Evolutionary conservation across 2,888 invertebrate genomes (phyloP), one percentile per base, ranked within the genome.

Genomic region (Zygothrica quintamaculata): DNA sequence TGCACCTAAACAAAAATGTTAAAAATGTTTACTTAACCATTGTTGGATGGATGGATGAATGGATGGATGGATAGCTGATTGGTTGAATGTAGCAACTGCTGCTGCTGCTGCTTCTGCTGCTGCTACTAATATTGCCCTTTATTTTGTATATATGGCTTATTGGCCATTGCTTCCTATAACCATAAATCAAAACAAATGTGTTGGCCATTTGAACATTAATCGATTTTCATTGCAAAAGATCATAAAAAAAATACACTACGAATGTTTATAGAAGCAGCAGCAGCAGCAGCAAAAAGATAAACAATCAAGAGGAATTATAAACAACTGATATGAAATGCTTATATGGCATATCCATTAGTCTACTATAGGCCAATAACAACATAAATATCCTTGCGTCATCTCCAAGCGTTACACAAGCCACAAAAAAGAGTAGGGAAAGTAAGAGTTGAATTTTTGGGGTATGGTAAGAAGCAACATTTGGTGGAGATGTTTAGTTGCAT

Each of bases 121-220:
- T n/a, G 40, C 47, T 13, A 15, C 56, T 37, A 31, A 36, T 55
- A 15, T 58, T 56, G 50, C 56, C 56, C 37, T 40, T 46, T 56
- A 46, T 61, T 56, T 8, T 40, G 18, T 16, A 18, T 40, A 3
- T 15, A 3, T 36, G 12, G 36, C 8, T 29, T 61, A 44, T 46
- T 71, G 51, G 67, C 61, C 47, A 44, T 12, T 25, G 70, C 64
- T 74, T 68, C 64, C 69, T 48, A 42, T 64, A 31, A 36, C 39
- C 71, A 81, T 72, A 81, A 79, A 74, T 79, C 84, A 77, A 81
- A 81, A 56, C 59, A 60, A 77, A 81, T 81, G 65, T 60, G 65
- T 31, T 53, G 50, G 40, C 70, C 57, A 56, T 48, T 55, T 33
- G 50, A 52, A 74, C 79, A 74, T 78, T 82, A 78, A 85, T 85